Conservation (phyloP, 2,797 vertebrate species). For the Sternarchorhynchus goeldii region DNA sequence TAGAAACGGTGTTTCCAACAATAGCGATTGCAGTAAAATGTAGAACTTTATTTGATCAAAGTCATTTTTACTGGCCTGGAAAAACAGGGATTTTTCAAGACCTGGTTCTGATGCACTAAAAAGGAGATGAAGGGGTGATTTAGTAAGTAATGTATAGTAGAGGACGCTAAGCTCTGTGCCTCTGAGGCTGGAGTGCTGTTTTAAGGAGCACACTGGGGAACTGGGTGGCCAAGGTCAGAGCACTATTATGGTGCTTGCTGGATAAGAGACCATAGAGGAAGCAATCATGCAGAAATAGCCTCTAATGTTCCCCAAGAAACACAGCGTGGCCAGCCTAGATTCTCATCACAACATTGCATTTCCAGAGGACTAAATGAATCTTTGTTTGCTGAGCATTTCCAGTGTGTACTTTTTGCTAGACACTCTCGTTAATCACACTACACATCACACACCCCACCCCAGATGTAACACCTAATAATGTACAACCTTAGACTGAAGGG, state of each 20-base stretch:
- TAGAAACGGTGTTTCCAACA: not conserved
- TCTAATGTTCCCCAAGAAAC: conserved; percentile 34
- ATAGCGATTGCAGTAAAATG: not conserved
- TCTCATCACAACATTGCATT: conserved; percentile 21
- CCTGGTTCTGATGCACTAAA: conserved; percentile 7
- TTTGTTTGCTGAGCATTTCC: conserved; percentile 10
- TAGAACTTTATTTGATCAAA: not conserved
- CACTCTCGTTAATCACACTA: conserved; percentile 1
- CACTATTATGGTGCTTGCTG: not conserved
- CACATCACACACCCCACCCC: not conserved
- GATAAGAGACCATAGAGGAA: conserved; percentile 19
- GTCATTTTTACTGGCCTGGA: not conserved
- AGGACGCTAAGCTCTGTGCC: not conserved
- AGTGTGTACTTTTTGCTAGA: conserved; percentile 23
- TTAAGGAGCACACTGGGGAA: not conserved
- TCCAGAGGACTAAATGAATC: conserved; percentile 30
- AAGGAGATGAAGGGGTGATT: not conserved
- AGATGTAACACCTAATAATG: not conserved
- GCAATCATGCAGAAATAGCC: conserved; percentile 34
- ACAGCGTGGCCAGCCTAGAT: conserved; percentile 49
- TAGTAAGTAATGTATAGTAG: not conserved
- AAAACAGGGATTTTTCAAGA: not conserved
- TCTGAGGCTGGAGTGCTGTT: not conserved
- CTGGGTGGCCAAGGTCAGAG: not conserved
- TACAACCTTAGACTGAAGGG: too few species aligned